Percentiles rank a stretch among this genome's conserved stretches.
Conservation (phyloP, 2,113 vertebrate species). For the Alligator mississippiensis region DNA sequence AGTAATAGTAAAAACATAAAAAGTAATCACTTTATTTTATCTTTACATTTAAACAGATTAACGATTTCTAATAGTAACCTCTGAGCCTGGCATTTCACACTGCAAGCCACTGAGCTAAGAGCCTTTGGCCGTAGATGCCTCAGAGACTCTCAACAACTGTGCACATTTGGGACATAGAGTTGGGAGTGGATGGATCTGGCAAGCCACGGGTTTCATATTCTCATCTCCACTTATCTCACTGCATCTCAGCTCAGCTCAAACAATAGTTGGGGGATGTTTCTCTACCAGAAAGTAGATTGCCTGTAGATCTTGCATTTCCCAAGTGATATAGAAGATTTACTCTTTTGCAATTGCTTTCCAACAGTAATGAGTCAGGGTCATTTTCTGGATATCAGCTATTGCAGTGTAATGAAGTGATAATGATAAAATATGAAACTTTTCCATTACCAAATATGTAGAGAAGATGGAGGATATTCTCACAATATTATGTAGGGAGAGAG, state of each 20-base stretch:
- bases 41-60: not conserved
- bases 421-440: not conserved
- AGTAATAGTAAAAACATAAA: too few relatives aligned
- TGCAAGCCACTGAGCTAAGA: too few relatives aligned
- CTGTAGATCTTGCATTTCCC: not conserved
- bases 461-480: not conserved
- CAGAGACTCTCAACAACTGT: not conserved
- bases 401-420: not conserved
- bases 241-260: too few relatives aligned
- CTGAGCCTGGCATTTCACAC: not conserved
- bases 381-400: not conserved
- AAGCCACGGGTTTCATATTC: too few relatives aligned
- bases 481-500: not conserved
- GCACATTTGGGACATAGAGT: rapidly evolving
- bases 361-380: not conserved
- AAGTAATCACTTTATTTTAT: too few relatives aligned
- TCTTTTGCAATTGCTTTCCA: not conserved
- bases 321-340: not conserved
- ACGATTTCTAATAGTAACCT: not conserved
- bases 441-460: not conserved
- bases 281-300: not conserved
- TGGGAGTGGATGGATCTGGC: not conserved
- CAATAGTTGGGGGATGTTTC: too few relatives aligned
- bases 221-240: too few relatives aligned
- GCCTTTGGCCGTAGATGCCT: not conserved